These are phyloP conservation scores for Eumaeus atala DNA, from an alignment of 1,140 invertebrate species.

Conservation along the genomic window DNA sequence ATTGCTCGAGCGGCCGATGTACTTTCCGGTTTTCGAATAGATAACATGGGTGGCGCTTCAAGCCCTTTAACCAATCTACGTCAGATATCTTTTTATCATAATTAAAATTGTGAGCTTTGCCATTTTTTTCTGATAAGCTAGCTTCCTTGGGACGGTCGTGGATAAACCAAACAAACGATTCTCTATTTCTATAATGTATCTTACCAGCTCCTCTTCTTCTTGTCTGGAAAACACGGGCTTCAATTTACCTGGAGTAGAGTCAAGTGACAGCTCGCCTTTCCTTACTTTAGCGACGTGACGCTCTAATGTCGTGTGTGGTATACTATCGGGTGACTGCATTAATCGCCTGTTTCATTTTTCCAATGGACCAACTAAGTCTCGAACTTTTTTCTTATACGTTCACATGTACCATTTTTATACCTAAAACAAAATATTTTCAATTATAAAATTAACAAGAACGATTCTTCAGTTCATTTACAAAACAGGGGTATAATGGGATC, in stretches of 20 bases:
- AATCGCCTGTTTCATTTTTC: conserved; percentile 25
- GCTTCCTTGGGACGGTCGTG: conserved; percentile 15
- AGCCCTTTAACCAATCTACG: conserved; percentile 32
- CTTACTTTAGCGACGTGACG: conserved; percentile 9
- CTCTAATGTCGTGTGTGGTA: conserved; percentile 20
- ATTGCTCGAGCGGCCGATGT: conserved; percentile 37
- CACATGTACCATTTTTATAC: conserved; percentile 27
- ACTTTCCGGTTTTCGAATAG: conserved; percentile 15
- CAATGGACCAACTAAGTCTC: conserved; percentile 20
- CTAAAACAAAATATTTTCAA: conserved; percentile 17
- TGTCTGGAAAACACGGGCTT: conserved; percentile 25
- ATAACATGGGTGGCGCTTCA: conserved; percentile 22
- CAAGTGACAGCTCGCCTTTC: conserved; percentile 6
- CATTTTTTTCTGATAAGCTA: conserved; percentile 36
- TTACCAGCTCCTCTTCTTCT: conserved; percentile 30
- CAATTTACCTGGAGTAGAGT: conserved; percentile 12
- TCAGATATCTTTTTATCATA: no score
- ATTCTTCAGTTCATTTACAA: no score
- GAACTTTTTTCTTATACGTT: conserved; percentile 23
- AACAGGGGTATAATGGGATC: conserved; percentile 15
- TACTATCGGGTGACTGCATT: conserved; percentile 20
- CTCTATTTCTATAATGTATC: conserved; percentile 33
- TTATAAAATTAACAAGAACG: conserved; percentile 8
- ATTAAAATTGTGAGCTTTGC: conserved; percentile 44
- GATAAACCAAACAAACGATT: conserved; percentile 29